Evolutionary conservation across 2,113 vertebrate genomes (phyloP), one percentile per base, ranked within the genome.

Genomic region (Mesocricetus auratus): DNA sequence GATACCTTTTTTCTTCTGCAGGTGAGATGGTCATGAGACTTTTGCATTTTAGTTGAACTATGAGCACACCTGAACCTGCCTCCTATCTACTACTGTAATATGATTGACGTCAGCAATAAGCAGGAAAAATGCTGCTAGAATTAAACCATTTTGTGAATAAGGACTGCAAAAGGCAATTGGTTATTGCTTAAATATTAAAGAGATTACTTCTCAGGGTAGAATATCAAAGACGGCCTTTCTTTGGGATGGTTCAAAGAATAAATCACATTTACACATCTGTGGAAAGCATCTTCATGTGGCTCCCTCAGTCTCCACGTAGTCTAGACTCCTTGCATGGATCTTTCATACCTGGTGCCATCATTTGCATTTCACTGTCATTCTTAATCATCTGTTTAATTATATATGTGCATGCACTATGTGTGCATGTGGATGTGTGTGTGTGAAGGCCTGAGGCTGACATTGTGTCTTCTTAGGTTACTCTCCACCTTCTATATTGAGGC

Each of bases 161-260:
- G 89, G 5, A 11, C 21, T 77, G 5, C 8, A 71, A 50, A 86
- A 45, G 15, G 74, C 12, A 93, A 33, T 0, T n/a, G 39, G 13
- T 19, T 82, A 73, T 81, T 71, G 68, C 19, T 29, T 29, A 82
- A 78, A 24, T 66, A 95, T 24, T 47, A 47, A 93, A 47, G 17
- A 73, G 33, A 73, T 24, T 78, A 42, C 90, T 81, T 75, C 21
- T 94, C 31, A 19, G 58, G 45, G 22, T n/a, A 73, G 36, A 2
- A 82, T 77, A 73, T 90, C 68, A 93, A 94, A 75, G 47, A 90
- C 16, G 78, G 19, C n/a, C 45, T 86, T 12, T 69, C 9, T 74
- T 69, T 45, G 33, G 74, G 45, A 86, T 74, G 31, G 6, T 42
- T 89, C 77, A 42, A 45, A 56, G 39, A 92, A 87, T 8, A n/a